Base-by-base conservation (phyloP, 2,888 invertebrate genomes). In the Bedellia somnulentella region DNA sequence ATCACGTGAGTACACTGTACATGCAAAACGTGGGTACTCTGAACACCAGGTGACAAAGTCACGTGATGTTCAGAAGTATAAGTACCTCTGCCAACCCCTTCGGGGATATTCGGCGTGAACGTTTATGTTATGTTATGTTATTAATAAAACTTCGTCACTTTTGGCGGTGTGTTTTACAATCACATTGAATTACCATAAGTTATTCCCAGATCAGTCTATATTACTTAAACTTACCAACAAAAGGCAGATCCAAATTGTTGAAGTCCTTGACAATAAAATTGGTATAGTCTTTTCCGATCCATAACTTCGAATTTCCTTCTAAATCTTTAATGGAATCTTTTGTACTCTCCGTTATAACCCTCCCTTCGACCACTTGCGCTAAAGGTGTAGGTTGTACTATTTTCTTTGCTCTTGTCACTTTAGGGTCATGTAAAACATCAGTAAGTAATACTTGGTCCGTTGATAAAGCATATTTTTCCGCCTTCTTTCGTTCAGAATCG, bases 241-340 rank as follows among this genome's bases (percentile, higher is more conserved):
- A 93, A 0, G 96, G 96, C 42, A 87, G 81, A 51, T 95, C 90
- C 36, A 96, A 80, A 61, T 92, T 87, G 36, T 83, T 86, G 57
- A 96, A 94, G 66, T 97, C 97, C 57, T 95, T 94, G 36, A 92
- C 88, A 38, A 97, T 96, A 56, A 96, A 96, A 68, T 97, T 97
- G 1, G 87, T 87, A 49, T 97, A 97, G 56, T 97, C 96, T 62
- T 97, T 97, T 34, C 96, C 96, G 27, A 93, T 84, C 96, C 96
- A 97, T 30, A 91, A 71, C 51, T 94, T 94, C 0, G 89, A 85
- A 30, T 86, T 85, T 1, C 89, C 88, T 44, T 83, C 81, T 0
- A 62, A 42, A 0, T 52, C 61, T 35, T 68, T 63, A 34, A 63
- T 30, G 0, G 44, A 54, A 22, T 62, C 56, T 23, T 61, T 64